Base-by-base conservation (phyloP, 2,888 invertebrate species). In the Baronia brevicornis region DNA sequence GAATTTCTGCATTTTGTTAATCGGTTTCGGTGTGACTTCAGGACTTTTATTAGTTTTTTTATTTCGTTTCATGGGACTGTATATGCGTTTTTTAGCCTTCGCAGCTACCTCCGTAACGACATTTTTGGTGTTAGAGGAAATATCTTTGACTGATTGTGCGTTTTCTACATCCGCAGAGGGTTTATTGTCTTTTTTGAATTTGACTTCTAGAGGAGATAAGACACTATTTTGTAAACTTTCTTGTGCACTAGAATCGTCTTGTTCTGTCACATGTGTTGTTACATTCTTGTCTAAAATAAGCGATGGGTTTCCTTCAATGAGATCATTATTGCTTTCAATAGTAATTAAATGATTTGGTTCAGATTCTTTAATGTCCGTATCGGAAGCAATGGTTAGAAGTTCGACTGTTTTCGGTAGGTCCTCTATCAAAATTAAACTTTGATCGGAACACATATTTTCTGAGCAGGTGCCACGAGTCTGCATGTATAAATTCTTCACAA, bases 251-350 rank as follows among this genome's bases (percentile, higher is more conserved):
- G 33, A 30, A 2, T 51, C 43, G 8, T 57, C 45, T 0, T 45
- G 36, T 1, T 57, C 49, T 3, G 47, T 45, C 1, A 27, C 36
- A 4, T 38, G 44, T 4, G 40, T 41, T 0, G 35, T 30, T 1
- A 56, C 49, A 3, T 75, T 73, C n/a, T 80, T 75, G 0, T 78
- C 73, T 7, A 80, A 31, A 0, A 75, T 80, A 0, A 80, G 42
- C 0, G 77, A 73, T 0, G 82, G 79, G 26, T 58, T 64, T 0
- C 50, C 43, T 26, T 67, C 60, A 0, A 79, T 36, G 3, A 82
- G 38, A 6, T 72, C 69, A 14, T 53, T 63, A 21, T 73, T 74
- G 0, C 36, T 51, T 43, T 71, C 75, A 80, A 82, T 80, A 2
- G 50, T 57, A 23, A 82, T 77, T 0, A 61, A 7, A 0, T 80